Base-by-base conservation (phyloP, 2,113 vertebrate genomes). In the Telmatochromis brichardi region DNA sequence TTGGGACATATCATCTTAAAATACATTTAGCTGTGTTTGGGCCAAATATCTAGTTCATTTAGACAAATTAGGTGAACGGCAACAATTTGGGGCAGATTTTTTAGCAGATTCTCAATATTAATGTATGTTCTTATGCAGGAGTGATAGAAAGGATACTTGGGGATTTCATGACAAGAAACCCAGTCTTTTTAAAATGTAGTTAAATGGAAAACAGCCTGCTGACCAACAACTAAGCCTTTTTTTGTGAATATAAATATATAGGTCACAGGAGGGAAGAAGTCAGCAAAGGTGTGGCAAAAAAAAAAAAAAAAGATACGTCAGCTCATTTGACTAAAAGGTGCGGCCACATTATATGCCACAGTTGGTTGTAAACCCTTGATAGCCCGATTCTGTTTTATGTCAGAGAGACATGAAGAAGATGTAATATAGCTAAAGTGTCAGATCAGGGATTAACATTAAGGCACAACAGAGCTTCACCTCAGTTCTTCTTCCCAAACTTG, bases 391-490 rank as follows among this genome's bases (percentile, higher is more conserved):
- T 6, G 73, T 78, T 78, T 78, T 78, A 78, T 9, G 45, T 50
- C 73, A 50, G 73, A 33, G 26, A 51, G 40, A 73, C 40, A 26
- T 26, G 68, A 73, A 73, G 40, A 73, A 73, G 9, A 73, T 45
- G 40, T 45, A 73, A 45, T 45, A 73, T 28, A 73, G 68, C 21
- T 58, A 7, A 83, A 87, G 71, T 63, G 35, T 85, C 65, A 45
- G 79, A 79, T 9, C 60, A 53, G 86, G 80, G 68, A 95, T 96
- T 95, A 92, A 94, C 91, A 88, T 89, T 87, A 73, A 93, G 88
- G 84, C 86, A 90, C 60, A 76, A 90, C 63, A 91, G 90, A 92
- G 76, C 79, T 86, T 83, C 78, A 84, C 88, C 90, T 87, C 40
- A 9, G 84, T 82, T 58, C 37, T 83, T 84, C 84, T 78, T 33